Conservation (phyloP, 2,888 invertebrate species). For the Macrophya annulata region DNA sequence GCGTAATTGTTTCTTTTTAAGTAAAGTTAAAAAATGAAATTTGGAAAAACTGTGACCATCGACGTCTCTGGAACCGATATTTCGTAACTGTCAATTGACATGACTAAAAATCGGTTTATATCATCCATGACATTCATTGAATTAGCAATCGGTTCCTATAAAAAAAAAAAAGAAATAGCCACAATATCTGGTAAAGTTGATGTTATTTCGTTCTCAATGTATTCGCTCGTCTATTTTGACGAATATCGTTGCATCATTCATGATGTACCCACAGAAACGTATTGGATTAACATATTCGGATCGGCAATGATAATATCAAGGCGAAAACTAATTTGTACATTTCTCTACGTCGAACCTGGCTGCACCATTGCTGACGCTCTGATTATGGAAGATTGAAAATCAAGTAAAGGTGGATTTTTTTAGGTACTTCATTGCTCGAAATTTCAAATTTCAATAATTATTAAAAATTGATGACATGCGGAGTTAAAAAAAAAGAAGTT, state of each 20-base stretch:
- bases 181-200: not conserved
- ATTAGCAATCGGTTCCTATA: not conserved
- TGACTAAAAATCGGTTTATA: no score
- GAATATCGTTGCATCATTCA: not conserved
- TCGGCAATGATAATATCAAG: not conserved
- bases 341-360: not conserved
- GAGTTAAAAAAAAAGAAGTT: not conserved
- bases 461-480: not conserved
- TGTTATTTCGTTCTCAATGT: not conserved
- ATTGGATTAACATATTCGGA: not conserved
- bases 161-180: not conserved
- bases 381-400: not conserved
- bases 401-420: not conserved
- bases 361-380: not conserved
- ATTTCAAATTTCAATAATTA: not conserved
- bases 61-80: not conserved
- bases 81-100: no score
- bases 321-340: not conserved
- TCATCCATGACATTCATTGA: no score
- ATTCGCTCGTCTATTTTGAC: not conserved
- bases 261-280: not conserved
- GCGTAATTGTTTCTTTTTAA: not conserved
- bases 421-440: no score
- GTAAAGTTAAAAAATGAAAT: not conserved
- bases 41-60: not conserved